These are phyloP conservation scores for Nomada ruficornis DNA, from an alignment of 2,888 invertebrate species.

Conservation along the genomic window DNA sequence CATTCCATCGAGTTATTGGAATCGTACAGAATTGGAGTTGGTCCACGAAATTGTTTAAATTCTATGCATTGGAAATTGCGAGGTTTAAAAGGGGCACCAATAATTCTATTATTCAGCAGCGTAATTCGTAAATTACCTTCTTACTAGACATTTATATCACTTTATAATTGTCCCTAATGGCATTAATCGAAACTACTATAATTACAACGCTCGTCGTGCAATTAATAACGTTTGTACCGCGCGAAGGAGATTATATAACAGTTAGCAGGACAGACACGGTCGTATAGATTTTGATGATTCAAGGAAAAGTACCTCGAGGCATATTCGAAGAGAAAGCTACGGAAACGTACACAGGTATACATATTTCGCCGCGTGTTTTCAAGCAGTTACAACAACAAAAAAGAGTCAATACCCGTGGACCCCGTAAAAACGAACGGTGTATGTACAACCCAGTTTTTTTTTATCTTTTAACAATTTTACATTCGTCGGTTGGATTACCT, in stretches of 20 bases:
- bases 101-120: constrained; percentile 22
- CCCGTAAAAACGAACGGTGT: constrained; percentile 4
- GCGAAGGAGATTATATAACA: not conserved
- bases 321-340: constrained; percentile 40
- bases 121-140: constrained; percentile 14
- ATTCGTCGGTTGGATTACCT: constrained; percentile 52
- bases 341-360: constrained; percentile 12
- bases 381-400: constrained; percentile 30
- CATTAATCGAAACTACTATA: not conserved
- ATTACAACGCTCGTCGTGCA: not conserved
- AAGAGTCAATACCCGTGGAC: constrained; percentile 55
- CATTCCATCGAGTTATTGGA: not conserved
- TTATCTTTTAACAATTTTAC: constrained; percentile 34
- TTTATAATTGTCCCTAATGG: not conserved
- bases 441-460: constrained; percentile 48
- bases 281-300: constrained; percentile 16
- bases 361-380: constrained; percentile 10
- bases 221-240: not conserved
- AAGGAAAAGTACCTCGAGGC: constrained; percentile 27
- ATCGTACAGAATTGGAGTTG: constrained; percentile 37
- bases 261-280: not conserved
- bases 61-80: not conserved
- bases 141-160: not conserved
- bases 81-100: constrained; percentile 7
- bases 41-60: constrained; percentile 38